phyloP scores from a whole-genome alignment of 2,797 vertebrate species.

The Chromobotia macracanthus region DNA sequence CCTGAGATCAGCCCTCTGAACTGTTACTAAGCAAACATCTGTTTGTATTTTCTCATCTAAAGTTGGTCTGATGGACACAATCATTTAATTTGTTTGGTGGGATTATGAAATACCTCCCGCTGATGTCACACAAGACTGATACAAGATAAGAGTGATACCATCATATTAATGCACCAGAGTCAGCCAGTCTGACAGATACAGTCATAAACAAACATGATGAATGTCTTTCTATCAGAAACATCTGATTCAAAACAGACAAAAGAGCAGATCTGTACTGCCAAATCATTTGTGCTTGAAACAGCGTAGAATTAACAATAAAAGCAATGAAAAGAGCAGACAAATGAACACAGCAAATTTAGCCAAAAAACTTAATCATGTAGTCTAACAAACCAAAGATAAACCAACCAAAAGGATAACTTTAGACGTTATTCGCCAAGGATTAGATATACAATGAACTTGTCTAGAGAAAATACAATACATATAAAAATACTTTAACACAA shows the following conservation, averaged over 20 bases:
- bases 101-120: constrained; percentile 32
- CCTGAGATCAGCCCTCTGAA: constrained; percentile 6
- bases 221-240: background rate
- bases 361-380: background rate
- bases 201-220: background rate
- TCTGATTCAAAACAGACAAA: background rate
- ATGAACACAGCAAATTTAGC: background rate
- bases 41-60: constrained; percentile 1
- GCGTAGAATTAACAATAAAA: background rate
- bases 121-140: background rate
- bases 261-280: background rate
- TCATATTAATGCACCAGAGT: background rate
- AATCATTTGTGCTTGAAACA: background rate
- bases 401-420: no score
- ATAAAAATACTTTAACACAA: no score
- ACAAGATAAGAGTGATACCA: background rate
- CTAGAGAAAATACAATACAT: background rate
- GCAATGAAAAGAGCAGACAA: background rate
- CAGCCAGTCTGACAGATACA: background rate
- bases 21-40: constrained; percentile 22
- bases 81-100: constrained; percentile 1
- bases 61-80: background rate
- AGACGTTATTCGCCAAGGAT: background rate
- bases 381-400: background rate
- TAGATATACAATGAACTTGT: background rate